These are phyloP conservation scores for Plebejus melissa DNA, from an alignment of 2,888 invertebrate species.

Conservation along the genomic window DNA sequence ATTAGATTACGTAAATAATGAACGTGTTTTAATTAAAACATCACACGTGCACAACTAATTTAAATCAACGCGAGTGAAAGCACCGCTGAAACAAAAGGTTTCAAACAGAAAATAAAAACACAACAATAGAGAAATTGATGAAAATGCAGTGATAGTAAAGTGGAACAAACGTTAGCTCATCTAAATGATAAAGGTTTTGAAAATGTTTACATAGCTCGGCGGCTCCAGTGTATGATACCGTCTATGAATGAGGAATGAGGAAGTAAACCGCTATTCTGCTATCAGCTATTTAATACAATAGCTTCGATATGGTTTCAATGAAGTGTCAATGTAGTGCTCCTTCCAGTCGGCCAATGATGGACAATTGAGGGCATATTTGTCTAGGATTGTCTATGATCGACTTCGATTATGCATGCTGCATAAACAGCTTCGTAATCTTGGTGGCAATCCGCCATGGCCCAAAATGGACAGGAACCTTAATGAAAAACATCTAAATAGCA, in stretches of 20 bases:
- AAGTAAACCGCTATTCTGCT: neutral
- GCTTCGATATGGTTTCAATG: too few relatives aligned
- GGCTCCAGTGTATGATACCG: neutral
- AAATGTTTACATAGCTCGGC: conserved; percentile 17
- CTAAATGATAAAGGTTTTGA: conserved; percentile 27
- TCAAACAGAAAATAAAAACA: conserved; percentile 19
- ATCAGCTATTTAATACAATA: neutral
- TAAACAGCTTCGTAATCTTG: too few relatives aligned
- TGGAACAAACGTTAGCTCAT: conserved; percentile 25
- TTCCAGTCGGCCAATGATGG: neutral
- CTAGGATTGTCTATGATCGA: too few relatives aligned
- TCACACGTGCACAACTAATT: conserved; percentile 1
- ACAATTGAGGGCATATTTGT: neutral
- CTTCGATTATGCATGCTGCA: too few relatives aligned
- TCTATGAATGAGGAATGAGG: neutral
- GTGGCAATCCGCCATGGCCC: too few relatives aligned
- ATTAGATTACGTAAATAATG: too few relatives aligned
- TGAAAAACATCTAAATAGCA: too few relatives aligned
- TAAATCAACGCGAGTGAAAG: conserved; percentile 9
- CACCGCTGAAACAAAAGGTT: conserved; percentile 8
- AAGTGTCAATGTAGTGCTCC: too few relatives aligned
- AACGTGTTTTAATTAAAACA: conserved; percentile 1
- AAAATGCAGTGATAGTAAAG: conserved; percentile 21
- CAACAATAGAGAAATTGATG: conserved; percentile 25
- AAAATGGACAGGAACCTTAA: too few relatives aligned